phyloP scores from a whole-genome alignment of 1,140 invertebrate genomes.

The Zaprionus lachaisei region DNA sequence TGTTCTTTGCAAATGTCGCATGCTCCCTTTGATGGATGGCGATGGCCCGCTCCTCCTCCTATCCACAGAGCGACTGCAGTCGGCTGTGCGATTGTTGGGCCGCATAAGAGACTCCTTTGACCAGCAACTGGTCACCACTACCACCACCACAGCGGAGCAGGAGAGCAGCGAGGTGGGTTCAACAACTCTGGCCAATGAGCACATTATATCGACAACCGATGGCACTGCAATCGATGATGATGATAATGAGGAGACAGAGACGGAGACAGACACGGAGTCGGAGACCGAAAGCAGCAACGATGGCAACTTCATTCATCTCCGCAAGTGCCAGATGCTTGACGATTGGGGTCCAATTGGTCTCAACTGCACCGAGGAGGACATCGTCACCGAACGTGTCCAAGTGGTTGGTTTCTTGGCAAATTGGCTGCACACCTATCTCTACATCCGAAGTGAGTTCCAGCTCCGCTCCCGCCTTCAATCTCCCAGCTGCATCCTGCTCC shows the following conservation, averaged over 20 bases:
- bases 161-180: constrained; percentile 9
- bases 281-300: not conserved
- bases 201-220: constrained; percentile 33
- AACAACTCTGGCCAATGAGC: constrained; percentile 35
- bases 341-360: constrained; percentile 65
- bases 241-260: not conserved
- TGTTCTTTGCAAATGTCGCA: constrained; percentile 13
- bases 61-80: constrained; percentile 58
- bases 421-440: constrained; percentile 67
- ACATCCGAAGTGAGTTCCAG: constrained; percentile 71
- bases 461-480: not conserved
- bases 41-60: constrained; percentile 6
- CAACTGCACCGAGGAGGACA: constrained; percentile 66
- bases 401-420: constrained; percentile 74
- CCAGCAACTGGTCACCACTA: constrained; percentile 17
- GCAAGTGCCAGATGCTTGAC: constrained; percentile 64
- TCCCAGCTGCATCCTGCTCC: not conserved
- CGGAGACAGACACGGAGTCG: no score
- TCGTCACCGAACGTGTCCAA: constrained; percentile 59
- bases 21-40: constrained; percentile 37
- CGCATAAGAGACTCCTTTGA: constrained; percentile 53
- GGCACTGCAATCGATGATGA: constrained; percentile 13
- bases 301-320: constrained; percentile 50
- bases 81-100: constrained; percentile 45
- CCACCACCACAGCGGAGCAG: not conserved